Evolutionary conservation across 2,797 vertebrate genomes (phyloP).

Genomic region (Tragelaphus eurycerus): DNA sequence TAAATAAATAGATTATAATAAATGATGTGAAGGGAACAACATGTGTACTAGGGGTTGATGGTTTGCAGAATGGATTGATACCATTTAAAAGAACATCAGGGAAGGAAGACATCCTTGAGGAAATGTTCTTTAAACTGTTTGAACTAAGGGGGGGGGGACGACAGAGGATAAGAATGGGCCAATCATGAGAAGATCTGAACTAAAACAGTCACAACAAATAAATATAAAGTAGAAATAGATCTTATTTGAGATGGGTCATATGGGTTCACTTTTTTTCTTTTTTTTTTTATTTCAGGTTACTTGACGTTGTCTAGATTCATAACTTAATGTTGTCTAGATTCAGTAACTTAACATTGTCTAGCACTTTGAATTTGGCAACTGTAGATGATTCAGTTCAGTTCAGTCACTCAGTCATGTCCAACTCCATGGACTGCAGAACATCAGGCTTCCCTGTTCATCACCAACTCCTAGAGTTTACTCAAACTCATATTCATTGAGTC

Average conservation of each 20-base stretch:
- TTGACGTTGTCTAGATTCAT: neutral
- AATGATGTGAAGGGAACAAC: neutral
- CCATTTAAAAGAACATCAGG: neutral
- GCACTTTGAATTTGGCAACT: neutral
- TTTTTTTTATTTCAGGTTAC: neutral
- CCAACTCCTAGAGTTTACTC: neutral
- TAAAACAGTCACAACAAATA: neutral
- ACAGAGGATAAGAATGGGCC: neutral
- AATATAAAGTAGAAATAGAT: neutral
- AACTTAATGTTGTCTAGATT: neutral
- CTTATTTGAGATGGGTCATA: accelerated
- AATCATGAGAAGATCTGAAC: neutral
- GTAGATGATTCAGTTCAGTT: neutral
- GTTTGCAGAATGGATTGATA: neutral
- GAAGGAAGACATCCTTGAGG: neutral
- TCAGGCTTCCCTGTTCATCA: neutral
- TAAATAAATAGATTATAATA: neutral
- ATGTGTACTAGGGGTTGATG: neutral
- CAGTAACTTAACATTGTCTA: neutral
- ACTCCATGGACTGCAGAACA: neutral
- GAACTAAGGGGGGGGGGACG: neutral
- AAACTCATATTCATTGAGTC: neutral
- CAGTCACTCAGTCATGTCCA: neutral
- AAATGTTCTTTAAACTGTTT: neutral
- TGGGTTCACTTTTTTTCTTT: too few relatives aligned